Evolutionary conservation across 92 coral and sea anemone species (phyloP).

Genomic region (Porites cylindrica): DNA sequence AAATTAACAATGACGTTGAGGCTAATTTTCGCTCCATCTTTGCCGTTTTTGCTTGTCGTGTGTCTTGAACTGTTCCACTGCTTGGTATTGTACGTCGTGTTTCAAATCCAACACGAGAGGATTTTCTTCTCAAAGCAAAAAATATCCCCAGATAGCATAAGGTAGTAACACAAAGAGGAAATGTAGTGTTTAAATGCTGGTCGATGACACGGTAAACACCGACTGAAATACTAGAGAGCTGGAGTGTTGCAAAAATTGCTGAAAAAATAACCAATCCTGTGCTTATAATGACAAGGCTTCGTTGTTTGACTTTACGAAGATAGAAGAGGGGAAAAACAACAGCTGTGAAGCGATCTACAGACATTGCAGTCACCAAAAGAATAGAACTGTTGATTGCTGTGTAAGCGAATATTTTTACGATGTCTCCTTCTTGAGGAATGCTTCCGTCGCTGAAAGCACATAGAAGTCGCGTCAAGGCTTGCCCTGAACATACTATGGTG

Average conservation of each 20-base stretch:
- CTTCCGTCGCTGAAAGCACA: slow-evolving; percentile 15
- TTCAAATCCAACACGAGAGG: not conserved
- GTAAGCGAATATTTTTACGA: not conserved
- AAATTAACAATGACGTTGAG: not conserved
- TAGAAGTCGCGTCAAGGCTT: not conserved
- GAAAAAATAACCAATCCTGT: not conserved
- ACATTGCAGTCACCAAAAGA: not conserved
- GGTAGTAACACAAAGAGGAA: not conserved
- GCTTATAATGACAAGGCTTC: not conserved
- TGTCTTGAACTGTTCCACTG: not conserved
- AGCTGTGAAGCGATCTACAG: slow-evolving; percentile 4
- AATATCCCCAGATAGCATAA: not conserved
- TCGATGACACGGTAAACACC: not conserved
- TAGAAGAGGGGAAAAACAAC: slow-evolving; percentile 1
- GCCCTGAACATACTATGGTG: not conserved
- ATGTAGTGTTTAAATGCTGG: not conserved
- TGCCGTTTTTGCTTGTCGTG: not conserved
- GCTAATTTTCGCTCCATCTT: not conserved
- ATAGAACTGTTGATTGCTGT: slow-evolving; percentile 19
- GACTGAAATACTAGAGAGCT: not conserved
- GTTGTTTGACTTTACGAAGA: not conserved
- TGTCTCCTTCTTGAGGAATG: not conserved
- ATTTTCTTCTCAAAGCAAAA: not conserved
- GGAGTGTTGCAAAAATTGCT: not conserved
- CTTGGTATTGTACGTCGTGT: not conserved